phyloP scores from a whole-genome alignment of 2,888 invertebrate genomes.

The Xanthorhoe designata region DNA sequence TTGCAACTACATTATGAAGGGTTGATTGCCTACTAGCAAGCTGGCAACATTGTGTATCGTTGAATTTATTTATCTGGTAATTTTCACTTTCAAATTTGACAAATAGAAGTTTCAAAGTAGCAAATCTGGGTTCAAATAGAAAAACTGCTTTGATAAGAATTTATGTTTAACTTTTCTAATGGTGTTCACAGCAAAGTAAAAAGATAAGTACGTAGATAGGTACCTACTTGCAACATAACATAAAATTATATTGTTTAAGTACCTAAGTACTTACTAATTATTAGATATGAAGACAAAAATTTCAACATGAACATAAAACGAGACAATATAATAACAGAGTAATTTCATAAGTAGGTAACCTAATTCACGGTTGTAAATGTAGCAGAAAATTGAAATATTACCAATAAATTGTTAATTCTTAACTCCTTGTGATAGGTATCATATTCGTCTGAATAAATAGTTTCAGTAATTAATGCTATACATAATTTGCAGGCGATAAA shows the following conservation, averaged over 20 bases:
- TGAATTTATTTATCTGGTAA: neutral
- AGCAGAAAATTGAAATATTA: neutral
- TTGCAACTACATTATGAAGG: conserved; percentile 30
- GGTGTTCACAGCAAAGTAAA: no score
- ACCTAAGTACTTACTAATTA: no score
- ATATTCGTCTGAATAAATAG: neutral
- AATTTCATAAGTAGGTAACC: neutral
- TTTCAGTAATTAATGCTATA: neutral
- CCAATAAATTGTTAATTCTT: neutral
- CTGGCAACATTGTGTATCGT: neutral
- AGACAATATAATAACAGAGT: neutral
- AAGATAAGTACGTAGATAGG: no score
- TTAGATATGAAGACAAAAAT: neutral
- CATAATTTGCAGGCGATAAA: conserved; percentile 21
- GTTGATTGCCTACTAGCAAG: no score
- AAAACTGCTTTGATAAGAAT: no score
- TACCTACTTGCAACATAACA: no score
- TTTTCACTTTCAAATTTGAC: neutral
- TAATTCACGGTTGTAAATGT: neutral
- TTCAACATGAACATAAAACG: neutral
- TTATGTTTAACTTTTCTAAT: no score
- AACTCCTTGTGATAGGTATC: neutral
- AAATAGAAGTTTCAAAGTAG: no score
- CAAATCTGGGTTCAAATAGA: no score
- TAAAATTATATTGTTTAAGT: no score